phyloP scores from a whole-genome alignment of 1,140 invertebrate species.

The Sitophilus oryzae region DNA sequence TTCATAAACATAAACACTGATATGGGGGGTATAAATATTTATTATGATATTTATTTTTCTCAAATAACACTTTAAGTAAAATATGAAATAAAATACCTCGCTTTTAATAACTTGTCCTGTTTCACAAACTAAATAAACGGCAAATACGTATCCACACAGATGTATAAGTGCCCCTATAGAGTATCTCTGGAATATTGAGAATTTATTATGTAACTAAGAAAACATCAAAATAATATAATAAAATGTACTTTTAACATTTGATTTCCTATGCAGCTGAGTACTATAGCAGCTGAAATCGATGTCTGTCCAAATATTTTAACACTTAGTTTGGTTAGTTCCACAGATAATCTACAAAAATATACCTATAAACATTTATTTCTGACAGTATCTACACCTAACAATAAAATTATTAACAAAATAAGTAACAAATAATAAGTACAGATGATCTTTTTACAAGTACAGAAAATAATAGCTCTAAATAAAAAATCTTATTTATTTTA shows the following conservation, averaged over 20 bases:
- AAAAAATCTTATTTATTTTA: not conserved
- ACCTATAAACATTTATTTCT: no score
- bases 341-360: no score
- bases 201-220: not conserved
- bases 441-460: slow-evolving; percentile 3
- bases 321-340: no score
- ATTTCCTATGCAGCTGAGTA: not conserved
- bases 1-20: no score
- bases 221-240: not conserved
- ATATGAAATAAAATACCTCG: slow-evolving; percentile 3
- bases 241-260: slow-evolving; percentile 1
- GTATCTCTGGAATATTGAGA: slow-evolving; percentile 6
- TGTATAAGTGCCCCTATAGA: slow-evolving; percentile 6
- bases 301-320: no score
- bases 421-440: not conserved
- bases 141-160: slow-evolving; percentile 3
- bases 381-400: no score
- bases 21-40: no score
- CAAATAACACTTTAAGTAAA: no score
- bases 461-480: not conserved
- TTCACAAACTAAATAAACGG: slow-evolving; percentile 3
- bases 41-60: no score
- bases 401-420: no score
- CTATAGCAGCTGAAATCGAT: no score
- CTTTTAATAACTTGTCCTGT: slow-evolving; percentile 5